phyloP scores from a whole-genome alignment of 2,888 invertebrate species.

The Teleogryllus oceanicus region DNA sequence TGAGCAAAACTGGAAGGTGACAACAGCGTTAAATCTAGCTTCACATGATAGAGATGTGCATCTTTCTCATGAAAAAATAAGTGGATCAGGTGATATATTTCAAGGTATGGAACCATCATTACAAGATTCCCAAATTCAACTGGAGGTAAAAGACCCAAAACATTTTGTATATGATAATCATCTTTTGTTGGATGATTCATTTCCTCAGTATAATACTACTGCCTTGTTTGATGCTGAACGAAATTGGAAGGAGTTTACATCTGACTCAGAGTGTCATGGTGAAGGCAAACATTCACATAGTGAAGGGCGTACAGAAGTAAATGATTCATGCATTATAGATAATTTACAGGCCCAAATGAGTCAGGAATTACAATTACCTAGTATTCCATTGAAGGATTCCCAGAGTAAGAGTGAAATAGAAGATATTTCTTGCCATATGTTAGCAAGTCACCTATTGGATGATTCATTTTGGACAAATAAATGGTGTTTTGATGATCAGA shows the following conservation, averaged over 20 bases:
- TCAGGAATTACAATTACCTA: no score
- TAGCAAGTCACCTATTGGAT: no score
- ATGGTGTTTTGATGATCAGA: slow-evolving; percentile 47
- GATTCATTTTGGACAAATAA: slow-evolving; percentile 36
- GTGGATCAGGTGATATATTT: neutral
- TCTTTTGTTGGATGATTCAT: slow-evolving; percentile 29
- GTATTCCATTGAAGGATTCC: no score
- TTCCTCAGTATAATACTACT: neutral
- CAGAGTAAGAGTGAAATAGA: no score
- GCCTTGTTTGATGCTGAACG: neutral
- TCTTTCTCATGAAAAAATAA: slow-evolving; percentile 22
- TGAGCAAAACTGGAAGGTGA: neutral
- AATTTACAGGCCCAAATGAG: no score
- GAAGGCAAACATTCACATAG: slow-evolving; percentile 47
- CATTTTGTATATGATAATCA: slow-evolving; percentile 22
- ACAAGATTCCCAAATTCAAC: neutral
- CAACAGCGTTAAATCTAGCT: neutral
- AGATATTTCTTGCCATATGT: no score
- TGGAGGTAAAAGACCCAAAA: slow-evolving; percentile 2
- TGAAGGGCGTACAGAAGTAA: no score
- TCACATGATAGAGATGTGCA: neutral
- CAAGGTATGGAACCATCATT: neutral
- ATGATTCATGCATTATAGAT: no score
- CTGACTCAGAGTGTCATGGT: slow-evolving; percentile 43
- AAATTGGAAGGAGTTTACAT: slow-evolving; percentile 29